Percentiles rank a stretch among this genome's conserved stretches.
Evolutionary conservation across 2,888 invertebrate genomes (phyloP).

Genomic region (Litoditis marina): DNA sequence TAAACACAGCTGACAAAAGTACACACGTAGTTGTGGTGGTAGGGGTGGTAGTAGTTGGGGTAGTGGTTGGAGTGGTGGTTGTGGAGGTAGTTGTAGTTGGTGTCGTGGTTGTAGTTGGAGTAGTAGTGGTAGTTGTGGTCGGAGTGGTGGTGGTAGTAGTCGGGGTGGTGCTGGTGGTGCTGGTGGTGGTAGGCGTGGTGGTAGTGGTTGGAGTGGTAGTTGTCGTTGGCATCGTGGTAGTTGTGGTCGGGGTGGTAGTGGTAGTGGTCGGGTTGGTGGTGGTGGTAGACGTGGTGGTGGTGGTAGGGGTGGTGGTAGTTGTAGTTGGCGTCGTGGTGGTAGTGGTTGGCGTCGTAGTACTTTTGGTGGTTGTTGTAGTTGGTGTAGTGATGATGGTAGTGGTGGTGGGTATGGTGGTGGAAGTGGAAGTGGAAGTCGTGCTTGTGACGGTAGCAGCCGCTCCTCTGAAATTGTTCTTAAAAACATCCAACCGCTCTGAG

Average conservation of each 20-base stretch:
- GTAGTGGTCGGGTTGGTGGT: neutral
- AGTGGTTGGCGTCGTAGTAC: neutral
- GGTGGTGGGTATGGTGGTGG: neutral
- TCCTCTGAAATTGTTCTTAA: no score
- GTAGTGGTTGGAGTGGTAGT: neutral
- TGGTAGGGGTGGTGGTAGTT: no score
- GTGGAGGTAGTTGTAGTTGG: neutral
- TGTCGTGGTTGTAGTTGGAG: neutral
- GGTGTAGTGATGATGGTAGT: no score
- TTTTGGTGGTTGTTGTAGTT: no score
- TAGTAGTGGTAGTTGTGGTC: neutral
- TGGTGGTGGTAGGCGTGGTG: neutral
- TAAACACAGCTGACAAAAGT: no score
- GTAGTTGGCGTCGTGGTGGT: no score
- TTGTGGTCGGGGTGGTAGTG: no score
- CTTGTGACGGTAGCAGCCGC: no score
- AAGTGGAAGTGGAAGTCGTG: neutral
- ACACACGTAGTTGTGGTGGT: neutral
- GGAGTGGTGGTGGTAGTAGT: neutral
- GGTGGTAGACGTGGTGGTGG: no score
- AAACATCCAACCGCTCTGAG: neutral
- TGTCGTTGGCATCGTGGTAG: neutral
- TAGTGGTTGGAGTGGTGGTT: neutral
- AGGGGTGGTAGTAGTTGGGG: neutral
- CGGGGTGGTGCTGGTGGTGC: neutral